Evolutionary conservation across 2,113 vertebrate species (phyloP), one percentile per base, ranked within the genome.

Genomic region (Grantiella picta): DNA sequence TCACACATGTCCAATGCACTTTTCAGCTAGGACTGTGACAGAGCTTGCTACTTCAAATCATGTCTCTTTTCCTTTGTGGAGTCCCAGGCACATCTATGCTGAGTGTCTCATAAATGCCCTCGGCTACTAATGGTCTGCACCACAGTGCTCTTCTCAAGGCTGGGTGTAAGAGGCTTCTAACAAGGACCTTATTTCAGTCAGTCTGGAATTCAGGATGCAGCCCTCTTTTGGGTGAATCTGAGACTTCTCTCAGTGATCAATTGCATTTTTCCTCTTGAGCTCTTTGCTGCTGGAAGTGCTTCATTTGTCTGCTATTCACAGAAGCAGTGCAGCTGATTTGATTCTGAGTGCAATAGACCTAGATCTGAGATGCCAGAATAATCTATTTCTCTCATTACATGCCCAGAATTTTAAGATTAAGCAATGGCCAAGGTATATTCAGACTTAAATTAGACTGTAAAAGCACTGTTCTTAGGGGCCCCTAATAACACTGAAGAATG

Each of bases 371-470:
- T 93, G 64, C 77, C 44, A 75, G 71, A 89, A 80, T 93, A 94
- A 93, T 87, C 66, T 61, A 11, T 78, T 92, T 50, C 35, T 89
- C 50, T 79, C 52, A 49, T 80, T 81, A 66, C 56, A 59, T 77
- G 42, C 24, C 47, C 61, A 86, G 25, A 56, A 78, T 91, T 63
- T 94, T 88, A 92, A 95, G 80, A 75, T 76, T 82, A 92, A 77
- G 40, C 75, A 83, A 87, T 54, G 27, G 11, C 45, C 6, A 9
- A 76, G 17, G 96, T 84, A 64, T 13, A 70, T 60, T 53, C 92
- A 69, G 28, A 60, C 25, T 92, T 97, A 82, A 95, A 92, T 92
- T 93, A 92, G 81, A 61, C 49, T 9, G 3, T 35, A 89, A 82
- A 70, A 92, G 13, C 35, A 45, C 11, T 76, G 24, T 31, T 95